Base-by-base conservation (phyloP, 2,888 invertebrate genomes). In the Horisme vitalbata region DNA sequence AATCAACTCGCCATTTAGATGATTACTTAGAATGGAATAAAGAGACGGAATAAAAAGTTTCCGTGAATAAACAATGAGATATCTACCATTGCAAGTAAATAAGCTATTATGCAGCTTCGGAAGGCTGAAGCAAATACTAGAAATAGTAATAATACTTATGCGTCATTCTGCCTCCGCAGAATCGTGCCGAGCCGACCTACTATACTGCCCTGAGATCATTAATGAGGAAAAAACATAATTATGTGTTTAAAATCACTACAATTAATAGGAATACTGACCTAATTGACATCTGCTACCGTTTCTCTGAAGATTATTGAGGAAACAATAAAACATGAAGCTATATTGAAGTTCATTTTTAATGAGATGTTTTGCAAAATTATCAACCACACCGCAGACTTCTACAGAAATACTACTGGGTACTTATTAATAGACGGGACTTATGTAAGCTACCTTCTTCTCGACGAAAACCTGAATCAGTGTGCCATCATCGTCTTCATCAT, bases 41-140 rank as follows among this genome's bases (percentile, higher is more conserved):
- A 46, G 34, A 37, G 48, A 35, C 45, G 20, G 46, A 26, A 39
- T 52, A 45, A 54, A 55, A 44, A 41, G 36, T 57, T 60, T 62
- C 57, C 48, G 53, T 60, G 54, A 52, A 53, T 52, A 48, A 46
- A 33, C 24, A 41, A 27, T 27, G 41, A 39, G 35, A 41, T 46
- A 47, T 37, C 35, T 52, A 55, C n/a, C n/a, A n/a, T n/a, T n/a
- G n/a, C n/a, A n/a, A n/a, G n/a, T n/a, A n/a, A n/a, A n/a, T n/a
- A n/a, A n/a, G n/a, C n/a, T 47, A 27, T 44, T 37, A 12, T 35
- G 37, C 34, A 47, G 33, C 31, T 34, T 37, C 27, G 27, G 41
- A 46, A 49, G 45, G 53, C 14, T 26, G 34, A 45, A 27, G 31
- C 41, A 50, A 54, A 49, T 44, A 56, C 27, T 39, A 27, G 36